Evolutionary conservation across 2,113 vertebrate species (phyloP), one percentile per base, ranked within the genome.

Genomic region (Antennarius striatus): DNA sequence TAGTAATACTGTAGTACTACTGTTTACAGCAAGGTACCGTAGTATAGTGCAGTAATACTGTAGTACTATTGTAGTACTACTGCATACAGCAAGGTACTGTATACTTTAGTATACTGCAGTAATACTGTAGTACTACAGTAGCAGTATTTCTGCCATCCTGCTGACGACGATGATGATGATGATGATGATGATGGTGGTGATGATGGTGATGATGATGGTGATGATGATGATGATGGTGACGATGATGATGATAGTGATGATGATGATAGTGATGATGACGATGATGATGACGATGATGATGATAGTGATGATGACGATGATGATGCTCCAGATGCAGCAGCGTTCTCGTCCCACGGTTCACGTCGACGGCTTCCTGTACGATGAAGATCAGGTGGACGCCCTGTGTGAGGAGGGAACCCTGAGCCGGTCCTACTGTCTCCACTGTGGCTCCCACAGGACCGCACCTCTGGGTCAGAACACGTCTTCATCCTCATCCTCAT

Each of bases 321-420:
- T 54, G 60, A 2, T 46, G 36, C 59, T 10, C 22, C 85, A 98
- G 96, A 93, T 96, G 68, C 89, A 87, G 55, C 90, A 92, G 71
- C 90, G 91, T 57, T 64, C 91, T 17, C 81, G 86, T 16, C 94
- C 94, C 2, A 94, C 93, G 28, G 87, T 95, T 73, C 96, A 97
- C 17, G 88, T 99, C 57, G 96, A 97, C 86, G 85, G 92, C 45
- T 98, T 99, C 91, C 93, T 99, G 84, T 99, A 96, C 80, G 93
- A 96, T 71, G 96, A 98, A 65, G 94, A 97, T 36, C 84, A 90
- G 72, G 90, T 98, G 90, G 96, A 98, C 86, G 77, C 89, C 75
- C 92, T 96, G 73, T 97, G 95, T 92, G 93, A 95, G 56, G 90
- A 93, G 52, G 95, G 96, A 51, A 91, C 93, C 83, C 93, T 98